These are phyloP conservation scores for Mastacembelus armatus DNA, from an alignment of 2,797 vertebrate species.

Conservation along the genomic window DNA sequence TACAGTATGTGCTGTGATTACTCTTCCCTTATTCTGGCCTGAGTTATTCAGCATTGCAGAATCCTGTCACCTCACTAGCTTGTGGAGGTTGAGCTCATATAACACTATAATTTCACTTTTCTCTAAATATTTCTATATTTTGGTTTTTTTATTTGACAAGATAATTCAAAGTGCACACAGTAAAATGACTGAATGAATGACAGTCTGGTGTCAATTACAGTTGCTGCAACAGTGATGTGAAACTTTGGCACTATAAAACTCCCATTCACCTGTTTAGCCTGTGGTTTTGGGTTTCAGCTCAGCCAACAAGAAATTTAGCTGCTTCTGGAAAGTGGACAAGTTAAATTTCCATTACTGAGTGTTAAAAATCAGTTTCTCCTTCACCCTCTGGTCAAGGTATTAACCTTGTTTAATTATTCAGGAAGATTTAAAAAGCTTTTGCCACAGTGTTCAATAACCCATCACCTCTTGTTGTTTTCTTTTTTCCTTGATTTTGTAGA, in stretches of 20 bases:
- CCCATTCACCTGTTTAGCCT: conserved; percentile 6
- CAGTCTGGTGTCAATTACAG: background rate
- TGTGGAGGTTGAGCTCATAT: too few relatives aligned
- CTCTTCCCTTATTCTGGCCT: background rate
- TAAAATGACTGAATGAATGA: background rate
- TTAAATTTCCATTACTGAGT: conserved; percentile 32
- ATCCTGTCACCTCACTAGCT: background rate
- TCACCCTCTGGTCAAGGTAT: conserved; percentile 61
- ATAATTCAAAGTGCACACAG: background rate
- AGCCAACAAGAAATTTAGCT: conserved; percentile 28
- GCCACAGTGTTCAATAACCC: conserved; percentile 50
- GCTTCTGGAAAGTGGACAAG: conserved; percentile 16
- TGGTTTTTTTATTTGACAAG: too few relatives aligned
- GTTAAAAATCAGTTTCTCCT: conserved; percentile 44
- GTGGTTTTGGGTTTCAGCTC: conserved; percentile 31
- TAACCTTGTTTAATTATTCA: conserved; percentile 82
- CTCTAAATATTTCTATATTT: too few relatives aligned
- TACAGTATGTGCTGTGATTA: background rate
- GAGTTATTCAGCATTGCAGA: background rate
- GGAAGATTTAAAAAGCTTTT: conserved; percentile 46
- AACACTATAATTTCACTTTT: too few relatives aligned
- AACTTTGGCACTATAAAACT: conserved; percentile 3
- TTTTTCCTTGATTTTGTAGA: conserved; percentile 80
- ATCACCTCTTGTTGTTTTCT: conserved; percentile 2
- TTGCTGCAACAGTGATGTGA: background rate